Conservation (phyloP, 2,797 vertebrate species). For the Argyrosomus regius region DNA sequence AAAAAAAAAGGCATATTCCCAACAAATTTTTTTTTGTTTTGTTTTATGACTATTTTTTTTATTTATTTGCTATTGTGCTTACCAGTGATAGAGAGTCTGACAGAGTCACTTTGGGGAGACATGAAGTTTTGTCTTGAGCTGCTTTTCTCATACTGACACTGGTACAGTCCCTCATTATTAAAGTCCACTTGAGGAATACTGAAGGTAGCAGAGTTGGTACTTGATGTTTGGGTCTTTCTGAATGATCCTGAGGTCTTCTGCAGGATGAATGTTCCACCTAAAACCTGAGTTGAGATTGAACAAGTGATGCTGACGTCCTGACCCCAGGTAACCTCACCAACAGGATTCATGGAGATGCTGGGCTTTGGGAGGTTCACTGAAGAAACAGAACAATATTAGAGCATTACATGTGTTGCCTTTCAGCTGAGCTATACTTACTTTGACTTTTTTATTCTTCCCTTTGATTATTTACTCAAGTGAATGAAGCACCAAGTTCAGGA, state of each 20-base stretch:
- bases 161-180: slow-evolving; percentile 16
- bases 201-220: slow-evolving; percentile 9
- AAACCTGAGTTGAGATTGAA: not conserved
- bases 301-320: slow-evolving; percentile 3
- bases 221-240: not conserved
- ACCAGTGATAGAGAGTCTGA: slow-evolving; percentile 17
- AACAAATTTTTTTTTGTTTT: not conserved
- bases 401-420: not conserved
- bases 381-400: not conserved
- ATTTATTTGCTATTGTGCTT: not conserved
- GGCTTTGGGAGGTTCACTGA: not conserved
- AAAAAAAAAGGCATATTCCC: too few relatives aligned
- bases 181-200: not conserved
- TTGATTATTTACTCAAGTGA: not conserved
- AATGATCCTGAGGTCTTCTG: not conserved
- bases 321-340: not conserved
- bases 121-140: not conserved
- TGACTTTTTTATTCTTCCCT: too few relatives aligned
- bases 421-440: not conserved
- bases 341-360: not conserved
- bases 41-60: not conserved
- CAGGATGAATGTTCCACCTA: not conserved
- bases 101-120: not conserved
- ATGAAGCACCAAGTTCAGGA: not conserved
- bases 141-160: not conserved